Base-by-base conservation (phyloP, 2,113 vertebrate genomes). In the Puntigrus tetrazona region DNA sequence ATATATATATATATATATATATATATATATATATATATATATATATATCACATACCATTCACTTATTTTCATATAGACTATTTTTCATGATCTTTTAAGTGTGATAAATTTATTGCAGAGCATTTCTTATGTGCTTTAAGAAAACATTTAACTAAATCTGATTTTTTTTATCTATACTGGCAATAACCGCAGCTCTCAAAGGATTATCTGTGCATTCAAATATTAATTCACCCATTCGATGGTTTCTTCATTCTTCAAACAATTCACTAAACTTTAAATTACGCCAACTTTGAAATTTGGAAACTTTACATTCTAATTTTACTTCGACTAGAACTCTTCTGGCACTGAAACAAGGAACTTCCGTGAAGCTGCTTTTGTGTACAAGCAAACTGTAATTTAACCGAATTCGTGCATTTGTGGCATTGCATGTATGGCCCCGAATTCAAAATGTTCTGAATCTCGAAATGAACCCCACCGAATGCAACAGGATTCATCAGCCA, bases 381-480 rank as follows among this genome's bases (percentile, higher is more conserved):
- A 47, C 13, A 47, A 47, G 16, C 16, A 47, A 47, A 47, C 14
- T 47, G 45, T 14, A 50, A 50, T 50, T 50, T 5, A 18, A 50
- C 47, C 20, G 47, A 18, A 18, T 50, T 61, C 25, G 36, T 78
- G 69, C 7, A 36, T 70, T 38, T 75, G 27, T 47, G 18, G 8
- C 16, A 75, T 74, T 34, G 1, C 18, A 34, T 34, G 18, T 20
- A 34, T 20, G 29, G 14, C 29, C 47, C 63, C 0, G 29, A 20
- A 9, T 67, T 67, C 2, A 8, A 9, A 16, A 55, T 34, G 20
- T 22, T 34, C 5, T 13, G 10, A 38, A 9, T 0, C 38, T 5
- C 9, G 22, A 25, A 78, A 69, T 59, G 13, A 78, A 77, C 70
- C 25, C 8, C 22, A 36, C 1, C 36, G 69, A 84, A 75, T 80